Conservation (phyloP, 1,140 invertebrate species). For the Bombus cullumanus region DNA sequence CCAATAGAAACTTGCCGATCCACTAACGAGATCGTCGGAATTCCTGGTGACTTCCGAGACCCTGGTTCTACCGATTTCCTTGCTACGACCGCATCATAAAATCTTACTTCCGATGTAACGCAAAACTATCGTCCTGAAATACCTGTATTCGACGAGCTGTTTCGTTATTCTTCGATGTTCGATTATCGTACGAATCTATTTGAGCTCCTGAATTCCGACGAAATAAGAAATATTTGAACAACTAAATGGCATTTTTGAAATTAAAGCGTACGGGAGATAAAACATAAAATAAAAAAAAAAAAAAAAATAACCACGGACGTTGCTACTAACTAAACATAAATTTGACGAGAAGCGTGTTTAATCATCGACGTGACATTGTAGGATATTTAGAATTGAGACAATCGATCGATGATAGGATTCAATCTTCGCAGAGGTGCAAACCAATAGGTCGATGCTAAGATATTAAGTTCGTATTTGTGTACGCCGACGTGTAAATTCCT, state of each 20-base stretch:
- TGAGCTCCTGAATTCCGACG: no score
- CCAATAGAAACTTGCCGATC: slow-evolving; percentile 50
- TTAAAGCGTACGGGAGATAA: no score
- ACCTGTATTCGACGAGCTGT: neutral
- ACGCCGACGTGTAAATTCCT: slow-evolving; percentile 23
- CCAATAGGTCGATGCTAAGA: neutral
- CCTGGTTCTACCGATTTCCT: neutral
- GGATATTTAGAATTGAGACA: neutral
- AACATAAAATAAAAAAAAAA: no score
- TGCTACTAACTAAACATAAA: no score
- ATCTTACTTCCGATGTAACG: neutral
- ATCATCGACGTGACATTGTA: neutral
- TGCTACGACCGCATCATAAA: neutral
- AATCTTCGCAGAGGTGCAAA: neutral
- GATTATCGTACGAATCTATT: neutral
- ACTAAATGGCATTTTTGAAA: no score
- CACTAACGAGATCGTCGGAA: slow-evolving; percentile 45
- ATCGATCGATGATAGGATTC: neutral
- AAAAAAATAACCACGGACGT: no score
- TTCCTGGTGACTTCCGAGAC: neutral
- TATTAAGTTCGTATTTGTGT: slow-evolving; percentile 30
- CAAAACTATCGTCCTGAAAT: neutral
- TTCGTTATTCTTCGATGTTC: neutral
- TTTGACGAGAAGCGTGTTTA: no score
- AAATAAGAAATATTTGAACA: no score